Base-by-base conservation (phyloP, 2,113 vertebrate species). In the Oostethus manadensis region DNA sequence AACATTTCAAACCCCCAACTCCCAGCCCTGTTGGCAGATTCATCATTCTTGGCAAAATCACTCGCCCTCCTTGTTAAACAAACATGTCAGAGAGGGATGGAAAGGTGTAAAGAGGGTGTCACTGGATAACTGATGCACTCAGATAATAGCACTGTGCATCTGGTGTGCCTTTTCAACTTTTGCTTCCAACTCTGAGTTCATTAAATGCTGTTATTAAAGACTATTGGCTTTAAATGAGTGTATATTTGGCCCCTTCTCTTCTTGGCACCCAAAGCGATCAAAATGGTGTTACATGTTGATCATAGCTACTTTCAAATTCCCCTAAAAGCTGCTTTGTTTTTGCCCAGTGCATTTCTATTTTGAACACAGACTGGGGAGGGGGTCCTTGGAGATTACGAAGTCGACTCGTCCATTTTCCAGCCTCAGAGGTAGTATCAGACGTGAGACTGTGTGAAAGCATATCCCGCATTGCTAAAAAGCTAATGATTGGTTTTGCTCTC, bases 31-130 rank as follows among this genome's bases (percentile, higher is more conserved):
- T 88, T 90, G 88, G 88, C 86, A 88, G 85, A 89, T 80, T 89
- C 88, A 89, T 89, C 89, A 89, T 84, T 87, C 86, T 88, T 77
- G 82, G 77, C 78, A 60, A 91, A 89, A 89, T 90, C 89, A 87
- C 87, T 84, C 87, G 84, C 87, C 89, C 80, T 81, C 73, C 84
- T 86, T 78, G 80, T 82, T 83, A 88, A 80, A 79, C 88, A 88
- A 90, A 89, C 86, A 88, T 89, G 86, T 84, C 86, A 74, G 68
- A 57, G 51, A 55, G 51, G 56, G 62, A 70, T 64, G 46, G 59
- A 67, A 46, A 7, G 47, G 51, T 40, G 53, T n/a, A 65, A 73
- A 56, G 48, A 69, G 75, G 56, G 64, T 76, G 70, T 71, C 78
- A 55, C 57, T 65, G 53, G 53, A 54, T 66, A 70, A 73, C 26